These are phyloP conservation scores for Penaeus vannamei DNA, from an alignment of 1,140 invertebrate genomes.

Conservation along the genomic window DNA sequence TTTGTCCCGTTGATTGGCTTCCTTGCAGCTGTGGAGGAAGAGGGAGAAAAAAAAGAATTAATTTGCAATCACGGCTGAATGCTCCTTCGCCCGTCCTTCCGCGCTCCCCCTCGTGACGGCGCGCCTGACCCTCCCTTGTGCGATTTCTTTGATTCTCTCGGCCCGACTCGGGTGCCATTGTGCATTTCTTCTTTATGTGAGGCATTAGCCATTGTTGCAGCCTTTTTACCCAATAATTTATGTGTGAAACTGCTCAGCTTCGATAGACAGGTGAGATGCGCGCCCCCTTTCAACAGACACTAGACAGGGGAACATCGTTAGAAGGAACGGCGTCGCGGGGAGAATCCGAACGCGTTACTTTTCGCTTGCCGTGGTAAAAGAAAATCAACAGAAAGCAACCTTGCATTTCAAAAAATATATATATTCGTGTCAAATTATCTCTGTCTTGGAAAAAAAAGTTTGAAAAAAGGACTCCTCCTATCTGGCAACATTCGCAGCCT, in stretches of 20 bases:
- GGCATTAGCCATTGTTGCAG: constrained; percentile 58
- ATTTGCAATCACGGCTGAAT: background rate
- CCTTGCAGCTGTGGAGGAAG: too few relatives aligned
- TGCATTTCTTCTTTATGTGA: constrained; percentile 48
- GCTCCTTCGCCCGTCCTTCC: background rate
- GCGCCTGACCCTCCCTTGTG: constrained; percentile 21
- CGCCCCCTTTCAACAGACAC: constrained; percentile 31
- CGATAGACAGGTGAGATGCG: constrained; percentile 47
- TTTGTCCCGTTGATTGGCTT: too few relatives aligned
- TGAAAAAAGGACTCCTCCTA: background rate
- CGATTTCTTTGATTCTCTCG: background rate
- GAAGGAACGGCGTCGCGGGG: too few relatives aligned
- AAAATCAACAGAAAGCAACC: background rate
- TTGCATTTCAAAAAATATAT: background rate
- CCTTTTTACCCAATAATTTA: constrained; percentile 59
- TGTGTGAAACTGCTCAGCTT: constrained; percentile 46
- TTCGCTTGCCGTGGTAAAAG: too few relatives aligned
- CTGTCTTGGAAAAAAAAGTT: background rate
- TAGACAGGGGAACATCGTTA: too few relatives aligned
- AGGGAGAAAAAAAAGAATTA: background rate
- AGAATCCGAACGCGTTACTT: too few relatives aligned
- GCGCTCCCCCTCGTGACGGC: background rate
- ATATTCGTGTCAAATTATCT: background rate
- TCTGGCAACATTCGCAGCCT: constrained; percentile 47
- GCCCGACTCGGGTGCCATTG: constrained; percentile 26